These are phyloP conservation scores for Hydrophis major DNA, from an alignment of 2,797 vertebrate species.

Conservation along the genomic window DNA sequence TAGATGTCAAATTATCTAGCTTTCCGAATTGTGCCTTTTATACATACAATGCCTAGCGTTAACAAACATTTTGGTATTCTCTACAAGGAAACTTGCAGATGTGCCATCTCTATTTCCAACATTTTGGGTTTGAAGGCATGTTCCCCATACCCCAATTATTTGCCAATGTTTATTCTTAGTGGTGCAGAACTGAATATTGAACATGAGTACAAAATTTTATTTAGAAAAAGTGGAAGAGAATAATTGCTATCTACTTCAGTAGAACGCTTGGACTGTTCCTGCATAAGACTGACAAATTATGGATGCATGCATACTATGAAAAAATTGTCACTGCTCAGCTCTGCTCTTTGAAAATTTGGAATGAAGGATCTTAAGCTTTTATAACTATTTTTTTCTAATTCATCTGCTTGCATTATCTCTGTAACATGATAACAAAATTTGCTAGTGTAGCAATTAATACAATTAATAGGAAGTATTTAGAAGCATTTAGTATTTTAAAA, in stretches of 20 bases:
- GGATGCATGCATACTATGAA: background rate
- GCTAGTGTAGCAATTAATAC: background rate
- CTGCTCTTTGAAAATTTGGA: background rate
- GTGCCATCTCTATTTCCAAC: background rate
- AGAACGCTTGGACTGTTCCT: background rate
- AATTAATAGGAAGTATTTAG: background rate
- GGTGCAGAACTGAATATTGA: background rate
- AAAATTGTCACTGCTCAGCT: background rate
- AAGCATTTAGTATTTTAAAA: background rate
- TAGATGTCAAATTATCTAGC: background rate
- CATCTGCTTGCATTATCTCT: background rate
- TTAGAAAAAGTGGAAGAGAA: accelerated
- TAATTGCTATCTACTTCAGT: background rate
- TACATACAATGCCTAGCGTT: background rate
- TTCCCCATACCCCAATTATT: background rate
- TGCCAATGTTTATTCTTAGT: background rate
- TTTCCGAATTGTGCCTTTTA: background rate
- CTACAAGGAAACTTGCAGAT: background rate
- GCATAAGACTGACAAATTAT: background rate
- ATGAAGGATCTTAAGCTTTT: background rate
- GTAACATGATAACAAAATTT: background rate
- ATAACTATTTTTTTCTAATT: background rate
- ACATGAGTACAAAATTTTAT: background rate
- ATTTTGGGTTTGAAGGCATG: background rate
- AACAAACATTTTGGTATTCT: background rate